These are phyloP conservation scores for Carpatolechia fugitivella DNA, from an alignment of 2,888 invertebrate species.

Conservation along the genomic window DNA sequence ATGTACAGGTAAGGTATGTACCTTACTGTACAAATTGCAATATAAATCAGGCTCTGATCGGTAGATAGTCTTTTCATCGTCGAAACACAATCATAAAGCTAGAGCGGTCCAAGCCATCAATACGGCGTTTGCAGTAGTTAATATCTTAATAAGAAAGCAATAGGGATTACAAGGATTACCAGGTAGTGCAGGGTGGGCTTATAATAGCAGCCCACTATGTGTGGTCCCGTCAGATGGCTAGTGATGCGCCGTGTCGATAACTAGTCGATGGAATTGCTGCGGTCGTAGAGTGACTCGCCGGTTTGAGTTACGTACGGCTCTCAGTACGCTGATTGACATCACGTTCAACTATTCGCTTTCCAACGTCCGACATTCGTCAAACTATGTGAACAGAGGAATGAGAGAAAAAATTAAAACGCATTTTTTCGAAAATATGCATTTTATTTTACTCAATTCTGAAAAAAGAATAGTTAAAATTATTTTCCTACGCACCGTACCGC, in stretches of 20 bases:
- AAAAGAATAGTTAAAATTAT: no score
- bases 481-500: no score
- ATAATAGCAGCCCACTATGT: slow-evolving; percentile 50
- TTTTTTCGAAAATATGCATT: no score
- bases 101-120: slow-evolving; percentile 45
- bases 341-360: not conserved
- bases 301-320: not conserved
- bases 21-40: slow-evolving; percentile 1
- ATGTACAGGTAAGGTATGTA: no score
- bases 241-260: slow-evolving; percentile 35
- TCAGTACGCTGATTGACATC: not conserved
- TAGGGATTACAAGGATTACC: slow-evolving; percentile 66
- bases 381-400: no score
- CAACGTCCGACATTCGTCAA: not conserved
- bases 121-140: slow-evolving; percentile 65
- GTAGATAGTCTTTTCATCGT: slow-evolving; percentile 13
- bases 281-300: not conserved
- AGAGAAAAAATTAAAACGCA: no score
- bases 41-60: slow-evolving; percentile 5
- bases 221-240: slow-evolving; percentile 53
- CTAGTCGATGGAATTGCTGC: slow-evolving; percentile 8
- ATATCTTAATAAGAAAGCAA: slow-evolving; percentile 75
- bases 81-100: slow-evolving; percentile 38
- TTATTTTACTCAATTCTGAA: no score
- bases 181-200: slow-evolving; percentile 52